phyloP scores from a whole-genome alignment of 2,113 vertebrate species.

The Corythaeola cristata region DNA sequence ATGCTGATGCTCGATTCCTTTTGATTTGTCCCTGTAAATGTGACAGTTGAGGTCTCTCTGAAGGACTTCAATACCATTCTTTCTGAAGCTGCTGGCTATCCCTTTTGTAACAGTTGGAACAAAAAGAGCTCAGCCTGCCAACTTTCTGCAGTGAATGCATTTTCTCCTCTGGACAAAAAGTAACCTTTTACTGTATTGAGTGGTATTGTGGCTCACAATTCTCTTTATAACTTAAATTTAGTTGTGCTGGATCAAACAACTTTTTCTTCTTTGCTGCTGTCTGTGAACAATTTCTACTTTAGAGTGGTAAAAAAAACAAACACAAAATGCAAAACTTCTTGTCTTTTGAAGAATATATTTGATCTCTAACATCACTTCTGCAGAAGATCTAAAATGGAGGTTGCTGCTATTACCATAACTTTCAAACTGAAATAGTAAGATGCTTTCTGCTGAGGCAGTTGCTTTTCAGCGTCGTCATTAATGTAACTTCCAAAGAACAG shows the following conservation, averaged over 20 bases:
- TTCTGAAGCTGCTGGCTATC: conserved; percentile 47
- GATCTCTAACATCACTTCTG: background rate
- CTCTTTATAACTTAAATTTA: background rate
- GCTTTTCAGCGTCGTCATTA: background rate
- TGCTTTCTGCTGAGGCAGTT: background rate
- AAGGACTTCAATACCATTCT: conserved; percentile 14
- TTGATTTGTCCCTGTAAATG: background rate
- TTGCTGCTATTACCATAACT: background rate
- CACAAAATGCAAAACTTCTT: background rate
- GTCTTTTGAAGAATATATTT: background rate
- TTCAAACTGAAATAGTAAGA: background rate
- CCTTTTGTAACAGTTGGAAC: conserved; percentile 20
- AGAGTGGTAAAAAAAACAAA: background rate
- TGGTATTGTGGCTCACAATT: background rate
- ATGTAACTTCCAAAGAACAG: background rate
- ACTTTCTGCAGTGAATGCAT: conserved; percentile 51
- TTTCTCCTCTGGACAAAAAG: conserved; percentile 34
- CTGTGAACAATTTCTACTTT: background rate
- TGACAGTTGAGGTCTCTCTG: conserved; percentile 6
- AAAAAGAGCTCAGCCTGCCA: conserved; percentile 18
- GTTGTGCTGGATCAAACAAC: background rate
- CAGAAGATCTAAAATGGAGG: background rate
- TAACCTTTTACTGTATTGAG: background rate
- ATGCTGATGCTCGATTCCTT: conserved; percentile 4
- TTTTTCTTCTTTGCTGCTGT: background rate